Evolutionary conservation across 1,140 invertebrate genomes (phyloP).

Genomic region (Saccostrea echinata): DNA sequence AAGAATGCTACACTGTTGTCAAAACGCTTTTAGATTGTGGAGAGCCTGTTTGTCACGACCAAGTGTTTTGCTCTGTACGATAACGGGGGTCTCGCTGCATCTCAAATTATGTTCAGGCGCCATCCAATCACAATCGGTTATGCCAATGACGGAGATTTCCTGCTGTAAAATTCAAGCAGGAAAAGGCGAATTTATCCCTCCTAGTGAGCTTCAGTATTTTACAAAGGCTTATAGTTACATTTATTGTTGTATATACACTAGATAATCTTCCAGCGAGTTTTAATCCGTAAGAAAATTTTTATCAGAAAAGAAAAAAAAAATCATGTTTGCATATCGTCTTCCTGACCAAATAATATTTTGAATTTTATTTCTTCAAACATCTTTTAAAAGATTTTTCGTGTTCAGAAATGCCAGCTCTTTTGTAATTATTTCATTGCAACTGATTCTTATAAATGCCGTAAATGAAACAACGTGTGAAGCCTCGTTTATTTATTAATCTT

Average conservation of each 20-base stretch:
- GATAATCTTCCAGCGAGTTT: background rate
- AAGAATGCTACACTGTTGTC: slow-evolving; percentile 22
- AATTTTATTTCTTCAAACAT: background rate
- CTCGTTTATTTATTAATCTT: slow-evolving; percentile 34
- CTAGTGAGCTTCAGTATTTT: slow-evolving; percentile 26
- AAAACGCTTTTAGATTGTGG: slow-evolving; percentile 28
- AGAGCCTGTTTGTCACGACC: slow-evolving; percentile 37
- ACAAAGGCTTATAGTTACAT: slow-evolving; percentile 19
- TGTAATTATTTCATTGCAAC: slow-evolving; percentile 29
- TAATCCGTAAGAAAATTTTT: background rate
- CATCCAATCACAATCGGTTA: background rate
- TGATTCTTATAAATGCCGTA: slow-evolving; percentile 5
- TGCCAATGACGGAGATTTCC: slow-evolving; percentile 35
- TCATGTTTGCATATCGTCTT: too few relatives aligned
- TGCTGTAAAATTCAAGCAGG: slow-evolving; percentile 38
- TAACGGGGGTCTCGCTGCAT: background rate
- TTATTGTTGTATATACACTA: background rate
- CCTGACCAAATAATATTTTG: background rate
- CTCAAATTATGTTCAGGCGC: slow-evolving; percentile 31
- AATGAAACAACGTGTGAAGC: slow-evolving; percentile 36
- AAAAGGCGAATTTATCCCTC: slow-evolving; percentile 24
- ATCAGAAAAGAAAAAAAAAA: too few relatives aligned
- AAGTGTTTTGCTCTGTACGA: slow-evolving; percentile 30
- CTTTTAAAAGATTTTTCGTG: background rate
- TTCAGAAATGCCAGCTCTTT: background rate